Evolutionary conservation across 1,140 invertebrate genomes (phyloP).

Genomic region (Drosophila littoralis): DNA sequence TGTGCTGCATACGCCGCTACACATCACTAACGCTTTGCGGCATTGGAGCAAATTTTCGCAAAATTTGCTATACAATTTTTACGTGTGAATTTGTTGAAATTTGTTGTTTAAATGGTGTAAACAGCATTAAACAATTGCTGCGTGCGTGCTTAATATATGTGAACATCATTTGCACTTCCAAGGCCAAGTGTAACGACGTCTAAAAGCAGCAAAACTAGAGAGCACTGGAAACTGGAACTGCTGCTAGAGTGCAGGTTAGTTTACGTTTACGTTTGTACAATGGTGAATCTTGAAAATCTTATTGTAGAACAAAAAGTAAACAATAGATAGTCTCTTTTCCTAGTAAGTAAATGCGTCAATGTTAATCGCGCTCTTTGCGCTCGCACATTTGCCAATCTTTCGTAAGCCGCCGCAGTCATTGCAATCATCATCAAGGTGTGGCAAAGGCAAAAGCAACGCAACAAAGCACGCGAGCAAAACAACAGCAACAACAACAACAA

Average conservation of each 20-base stretch:
- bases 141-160: conserved; percentile 34
- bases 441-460: conserved; percentile 53
- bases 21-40: conserved; percentile 69
- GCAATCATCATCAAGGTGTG: conserved; percentile 69
- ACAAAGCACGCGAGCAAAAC: conserved; percentile 38
- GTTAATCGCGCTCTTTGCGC: conserved; percentile 80
- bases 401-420: conserved; percentile 49
- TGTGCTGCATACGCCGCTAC: conserved; percentile 50
- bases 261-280: conserved; percentile 35
- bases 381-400: conserved; percentile 76
- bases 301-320: conserved; percentile 28
- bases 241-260: conserved; percentile 55
- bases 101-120: conserved; percentile 48
- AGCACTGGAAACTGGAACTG: conserved; percentile 28
- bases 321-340: conserved; percentile 39
- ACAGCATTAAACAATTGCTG: conserved; percentile 32
- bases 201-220: conserved; percentile 18
- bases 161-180: conserved; percentile 21
- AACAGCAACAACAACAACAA: conserved; percentile 27
- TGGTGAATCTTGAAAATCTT: conserved; percentile 34
- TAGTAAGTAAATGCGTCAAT: conserved; percentile 75
- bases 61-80: conserved; percentile 45
- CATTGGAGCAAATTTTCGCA: conserved; percentile 63
- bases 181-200: conserved; percentile 4
- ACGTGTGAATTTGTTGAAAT: conserved; percentile 45